A percentile compares a stretch with the other conserved stretches of the same genome.
These are phyloP conservation scores for Pygmarrhopalites habei DNA, from an alignment of 1,140 invertebrate species.

Conservation along the genomic window DNA sequence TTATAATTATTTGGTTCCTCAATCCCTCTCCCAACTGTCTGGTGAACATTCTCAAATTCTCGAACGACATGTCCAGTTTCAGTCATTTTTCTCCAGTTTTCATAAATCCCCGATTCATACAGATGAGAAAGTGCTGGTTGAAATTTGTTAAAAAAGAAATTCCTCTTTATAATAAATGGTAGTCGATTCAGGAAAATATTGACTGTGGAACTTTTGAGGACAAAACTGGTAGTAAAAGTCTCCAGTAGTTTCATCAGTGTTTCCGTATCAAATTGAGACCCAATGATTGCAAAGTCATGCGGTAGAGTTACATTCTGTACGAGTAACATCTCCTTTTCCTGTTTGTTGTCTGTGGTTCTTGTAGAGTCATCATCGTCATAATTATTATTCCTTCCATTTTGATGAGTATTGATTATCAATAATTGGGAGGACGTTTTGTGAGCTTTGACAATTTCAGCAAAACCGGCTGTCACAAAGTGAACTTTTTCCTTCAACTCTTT, in stretches of 20 bases:
- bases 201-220: not conserved
- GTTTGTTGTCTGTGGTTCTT: too few species aligned
- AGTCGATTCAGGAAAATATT: not conserved
- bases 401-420: not conserved
- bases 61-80: not conserved
- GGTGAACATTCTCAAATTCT: not conserved
- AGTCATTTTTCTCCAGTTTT: not conserved
- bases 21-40: not conserved
- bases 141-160: not conserved
- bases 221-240: not conserved
- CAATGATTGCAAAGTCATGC: not conserved
- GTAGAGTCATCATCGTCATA: too few species aligned
- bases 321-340: not conserved
- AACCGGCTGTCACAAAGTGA: not conserved
- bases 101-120: not conserved
- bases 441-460: constrained; percentile 1
- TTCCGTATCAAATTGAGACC: not conserved
- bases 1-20: too few species aligned
- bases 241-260: not conserved
- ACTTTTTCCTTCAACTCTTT: not conserved
- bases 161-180: not conserved
- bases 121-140: not conserved
- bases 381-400: too few species aligned
- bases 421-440: not conserved
- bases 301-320: not conserved